Conservation (phyloP, 2,113 vertebrate species). For the Xiphophorus hellerii region DNA sequence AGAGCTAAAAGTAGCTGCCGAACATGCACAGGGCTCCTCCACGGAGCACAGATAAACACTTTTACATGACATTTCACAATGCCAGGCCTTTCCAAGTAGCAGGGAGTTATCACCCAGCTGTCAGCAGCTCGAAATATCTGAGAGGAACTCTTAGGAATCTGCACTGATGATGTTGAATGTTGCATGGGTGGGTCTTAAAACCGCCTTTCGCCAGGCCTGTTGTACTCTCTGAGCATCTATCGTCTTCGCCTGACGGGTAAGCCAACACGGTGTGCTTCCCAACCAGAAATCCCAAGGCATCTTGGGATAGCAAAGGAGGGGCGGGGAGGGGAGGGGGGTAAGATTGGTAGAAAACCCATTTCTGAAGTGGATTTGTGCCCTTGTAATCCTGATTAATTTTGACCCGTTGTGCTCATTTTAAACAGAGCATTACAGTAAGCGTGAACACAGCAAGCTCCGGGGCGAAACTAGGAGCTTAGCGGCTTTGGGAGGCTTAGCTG, state of each 20-base stretch:
- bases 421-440: constrained; percentile 85
- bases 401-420: constrained; percentile 86
- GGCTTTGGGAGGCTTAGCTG: constrained; percentile 85
- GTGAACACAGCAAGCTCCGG: constrained; percentile 80
- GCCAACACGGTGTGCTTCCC: constrained; percentile 39
- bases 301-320: constrained; percentile 70
- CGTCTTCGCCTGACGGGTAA: constrained; percentile 33
- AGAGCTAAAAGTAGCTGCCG: constrained; percentile 68
- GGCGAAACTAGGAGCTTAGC: constrained; percentile 83
- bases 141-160: constrained; percentile 56
- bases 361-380: constrained; percentile 87
- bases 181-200: constrained; percentile 36
- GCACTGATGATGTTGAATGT: constrained; percentile 53
- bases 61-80: constrained; percentile 55
- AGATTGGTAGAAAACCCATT: constrained; percentile 82
- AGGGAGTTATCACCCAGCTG: constrained; percentile 60
- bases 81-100: constrained; percentile 50
- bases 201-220: background rate
- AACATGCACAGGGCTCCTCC: constrained; percentile 50
- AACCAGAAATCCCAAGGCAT: constrained; percentile 73
- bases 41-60: constrained; percentile 58
- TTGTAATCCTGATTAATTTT: constrained; percentile 88
- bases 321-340: constrained; percentile 23
- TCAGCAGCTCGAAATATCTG: constrained; percentile 59
- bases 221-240: constrained; percentile 2